Conservation (phyloP, 2,888 invertebrate genomes). For the Conistra vaccinii region DNA sequence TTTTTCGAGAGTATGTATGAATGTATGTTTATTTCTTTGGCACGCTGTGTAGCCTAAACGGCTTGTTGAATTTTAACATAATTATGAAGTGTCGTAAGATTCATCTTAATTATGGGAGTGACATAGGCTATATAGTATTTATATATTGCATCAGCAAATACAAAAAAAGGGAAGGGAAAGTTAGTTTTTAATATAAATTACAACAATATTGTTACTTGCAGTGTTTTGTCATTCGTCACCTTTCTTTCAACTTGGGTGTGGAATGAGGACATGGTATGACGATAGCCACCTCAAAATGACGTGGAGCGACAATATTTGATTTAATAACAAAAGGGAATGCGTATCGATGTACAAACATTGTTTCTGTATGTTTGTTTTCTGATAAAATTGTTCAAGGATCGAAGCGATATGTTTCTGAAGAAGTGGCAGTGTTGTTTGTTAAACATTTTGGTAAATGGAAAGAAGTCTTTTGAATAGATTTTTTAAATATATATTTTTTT, state of each 20-base stretch:
- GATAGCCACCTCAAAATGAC: conserved; percentile 33
- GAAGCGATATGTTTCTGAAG: conserved; percentile 40
- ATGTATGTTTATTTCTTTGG: too few relatives aligned
- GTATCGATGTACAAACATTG: conserved; percentile 29
- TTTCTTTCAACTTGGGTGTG: conserved; percentile 42
- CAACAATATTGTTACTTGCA: background rate
- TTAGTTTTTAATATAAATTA: too few relatives aligned
- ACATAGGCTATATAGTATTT: too few relatives aligned
- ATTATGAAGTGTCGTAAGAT: too few relatives aligned
- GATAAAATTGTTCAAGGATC: conserved; percentile 55
- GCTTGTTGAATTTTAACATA: too few relatives aligned
- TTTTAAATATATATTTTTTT: too few relatives aligned
- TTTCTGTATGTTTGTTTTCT: conserved; percentile 49
- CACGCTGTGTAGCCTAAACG: too few relatives aligned
- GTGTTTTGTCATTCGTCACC: conserved; percentile 17
- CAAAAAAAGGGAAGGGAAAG: too few relatives aligned
- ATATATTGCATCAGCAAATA: too few relatives aligned
- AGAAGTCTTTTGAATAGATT: too few relatives aligned
- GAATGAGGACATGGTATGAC: background rate
- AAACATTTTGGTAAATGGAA: background rate
- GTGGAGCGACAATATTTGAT: conserved; percentile 41
- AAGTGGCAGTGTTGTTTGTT: conserved; percentile 31
- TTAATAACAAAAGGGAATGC: conserved; percentile 37
- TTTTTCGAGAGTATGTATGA: too few relatives aligned
- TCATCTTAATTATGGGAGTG: too few relatives aligned